Evolutionary conservation across 2,797 vertebrate genomes (phyloP).

Genomic region (Mus spretus): DNA sequence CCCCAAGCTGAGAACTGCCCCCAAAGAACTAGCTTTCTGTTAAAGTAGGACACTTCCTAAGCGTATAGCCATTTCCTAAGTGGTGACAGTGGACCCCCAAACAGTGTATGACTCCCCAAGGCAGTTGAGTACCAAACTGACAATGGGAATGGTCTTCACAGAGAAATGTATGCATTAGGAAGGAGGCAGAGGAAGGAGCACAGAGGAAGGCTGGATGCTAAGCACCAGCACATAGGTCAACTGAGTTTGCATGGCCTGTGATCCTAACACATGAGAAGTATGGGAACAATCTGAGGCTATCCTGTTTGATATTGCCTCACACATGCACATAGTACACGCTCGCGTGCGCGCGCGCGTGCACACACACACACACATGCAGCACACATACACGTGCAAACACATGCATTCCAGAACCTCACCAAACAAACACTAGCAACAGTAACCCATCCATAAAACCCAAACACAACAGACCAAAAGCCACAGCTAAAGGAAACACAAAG

Average conservation of each 20-base stretch:
- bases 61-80: neutral
- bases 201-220: neutral
- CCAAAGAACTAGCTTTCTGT: neutral
- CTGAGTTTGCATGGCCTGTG: neutral
- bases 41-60: neutral
- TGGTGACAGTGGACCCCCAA: neutral
- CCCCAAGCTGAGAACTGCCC: neutral
- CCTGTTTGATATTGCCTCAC: neutral
- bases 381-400: neutral
- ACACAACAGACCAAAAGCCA: neutral
- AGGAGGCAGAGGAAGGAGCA: neutral
- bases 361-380: neutral
- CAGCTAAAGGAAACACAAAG: neutral
- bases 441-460: neutral
- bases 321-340: no score
- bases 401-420: neutral
- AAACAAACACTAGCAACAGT: neutral
- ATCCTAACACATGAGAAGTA: neutral
- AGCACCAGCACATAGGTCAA: neutral
- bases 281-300: neutral
- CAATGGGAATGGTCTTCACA: neutral
- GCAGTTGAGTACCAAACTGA: neutral
- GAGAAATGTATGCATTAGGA: neutral
- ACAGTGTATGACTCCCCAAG: neutral
- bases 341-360: no score